A percentile compares a stretch with the other conserved stretches of the same genome.
Conservation (phyloP, 1,140 invertebrate genomes). For the Varroa destructor region DNA sequence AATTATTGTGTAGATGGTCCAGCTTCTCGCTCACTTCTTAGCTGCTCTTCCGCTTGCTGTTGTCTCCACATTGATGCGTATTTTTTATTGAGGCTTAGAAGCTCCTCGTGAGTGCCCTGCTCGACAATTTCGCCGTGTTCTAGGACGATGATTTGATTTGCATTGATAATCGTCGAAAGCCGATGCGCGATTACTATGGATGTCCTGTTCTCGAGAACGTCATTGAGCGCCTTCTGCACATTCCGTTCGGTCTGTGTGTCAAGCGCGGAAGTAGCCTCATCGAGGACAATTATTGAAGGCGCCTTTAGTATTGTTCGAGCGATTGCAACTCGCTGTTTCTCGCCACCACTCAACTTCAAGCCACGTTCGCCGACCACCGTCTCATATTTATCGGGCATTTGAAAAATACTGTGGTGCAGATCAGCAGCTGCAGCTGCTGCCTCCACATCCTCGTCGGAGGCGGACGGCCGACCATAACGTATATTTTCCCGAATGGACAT, state of each 20-base stretch:
- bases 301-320: constrained; percentile 74
- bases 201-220: constrained; percentile 67
- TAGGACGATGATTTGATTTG: constrained; percentile 79
- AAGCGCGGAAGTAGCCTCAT: constrained; percentile 54
- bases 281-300: constrained; percentile 68
- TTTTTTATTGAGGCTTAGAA: constrained; percentile 52
- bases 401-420: constrained; percentile 82
- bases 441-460: constrained; percentile 66
- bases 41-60: constrained; percentile 51
- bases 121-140: constrained; percentile 81
- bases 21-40: background rate
- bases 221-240: constrained; percentile 52
- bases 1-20: background rate
- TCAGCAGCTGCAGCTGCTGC: constrained; percentile 77
- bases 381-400: constrained; percentile 49
- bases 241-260: constrained; percentile 39
- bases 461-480: constrained; percentile 67
- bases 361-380: constrained; percentile 44
- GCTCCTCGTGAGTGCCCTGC: constrained; percentile 66
- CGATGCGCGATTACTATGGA: constrained; percentile 79
- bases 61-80: constrained; percentile 81
- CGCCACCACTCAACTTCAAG: constrained; percentile 55
- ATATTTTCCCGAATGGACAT: constrained; percentile 82
- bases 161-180: constrained; percentile 80
- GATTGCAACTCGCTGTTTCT: constrained; percentile 86